phyloP scores from a whole-genome alignment of 2,113 vertebrate species.

The Eonycteris spelaea region DNA sequence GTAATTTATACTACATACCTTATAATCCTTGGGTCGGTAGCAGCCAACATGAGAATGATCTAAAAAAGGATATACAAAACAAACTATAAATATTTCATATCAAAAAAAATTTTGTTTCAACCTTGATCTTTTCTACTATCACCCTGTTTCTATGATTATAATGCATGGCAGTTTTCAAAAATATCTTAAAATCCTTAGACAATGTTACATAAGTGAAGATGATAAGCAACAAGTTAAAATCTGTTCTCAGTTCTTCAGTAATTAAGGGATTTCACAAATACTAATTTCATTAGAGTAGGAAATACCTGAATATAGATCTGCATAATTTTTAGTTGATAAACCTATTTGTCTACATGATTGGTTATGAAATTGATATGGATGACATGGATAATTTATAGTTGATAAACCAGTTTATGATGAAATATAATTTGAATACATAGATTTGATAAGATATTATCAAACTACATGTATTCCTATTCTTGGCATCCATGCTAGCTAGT shows the following conservation, averaged over 20 bases:
- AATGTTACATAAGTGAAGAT: not conserved
- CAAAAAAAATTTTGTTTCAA: conserved; percentile 20
- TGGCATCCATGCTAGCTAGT: not conserved
- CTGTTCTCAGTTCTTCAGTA: not conserved
- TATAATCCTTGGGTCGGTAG: conserved; percentile 82
- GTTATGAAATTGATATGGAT: not conserved
- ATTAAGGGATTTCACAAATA: not conserved
- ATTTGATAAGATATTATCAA: not conserved
- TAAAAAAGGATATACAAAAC: conserved; percentile 75
- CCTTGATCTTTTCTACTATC: not conserved
- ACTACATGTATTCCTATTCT: not conserved
- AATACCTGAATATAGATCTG: not conserved
- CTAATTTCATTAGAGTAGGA: not conserved
- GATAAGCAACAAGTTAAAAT: not conserved
- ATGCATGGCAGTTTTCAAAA: conserved; percentile 3
- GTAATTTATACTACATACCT: conserved; percentile 80
- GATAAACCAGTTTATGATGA: not conserved
- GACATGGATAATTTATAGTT: not conserved
- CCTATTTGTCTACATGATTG: not conserved
- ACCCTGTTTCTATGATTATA: not conserved
- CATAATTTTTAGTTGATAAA: conserved; percentile 6
- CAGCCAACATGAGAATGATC: conserved; percentile 85
- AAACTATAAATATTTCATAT: not conserved
- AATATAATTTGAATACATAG: not conserved
- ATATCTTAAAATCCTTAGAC: not conserved